Percentiles rank a stretch among this genome's conserved stretches.
phyloP scores from a whole-genome alignment of 2,797 vertebrate genomes.

The Apogon hyalosoma region DNA sequence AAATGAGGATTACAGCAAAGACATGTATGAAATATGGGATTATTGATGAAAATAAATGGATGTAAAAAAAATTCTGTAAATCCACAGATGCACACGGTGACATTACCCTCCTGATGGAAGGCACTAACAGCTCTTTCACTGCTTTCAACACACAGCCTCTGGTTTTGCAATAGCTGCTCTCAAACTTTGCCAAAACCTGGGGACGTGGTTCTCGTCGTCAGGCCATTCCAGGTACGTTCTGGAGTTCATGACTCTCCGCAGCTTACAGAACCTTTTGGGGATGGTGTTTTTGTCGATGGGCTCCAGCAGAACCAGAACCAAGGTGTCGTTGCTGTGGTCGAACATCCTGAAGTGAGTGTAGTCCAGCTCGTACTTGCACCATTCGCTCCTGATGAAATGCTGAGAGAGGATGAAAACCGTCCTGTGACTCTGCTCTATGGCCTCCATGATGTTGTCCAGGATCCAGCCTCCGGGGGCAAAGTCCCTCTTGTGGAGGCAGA shows the following conservation, averaged over 20 bases:
- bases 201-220: slow-evolving; percentile 43
- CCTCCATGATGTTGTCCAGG: slow-evolving; percentile 88
- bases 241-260: slow-evolving; percentile 85
- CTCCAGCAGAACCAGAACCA: slow-evolving; percentile 84
- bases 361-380: slow-evolving; percentile 89
- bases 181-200: slow-evolving; percentile 49
- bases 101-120: too few relatives aligned
- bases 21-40: too few relatives aligned
- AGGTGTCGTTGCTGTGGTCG: slow-evolving; percentile 80
- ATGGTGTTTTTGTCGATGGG: slow-evolving; percentile 79
- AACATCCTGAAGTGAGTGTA: slow-evolving; percentile 89
- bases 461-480: slow-evolving; percentile 88
- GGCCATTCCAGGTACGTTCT: slow-evolving; percentile 88
- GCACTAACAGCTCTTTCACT: too few relatives aligned
- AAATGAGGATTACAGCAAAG: too few relatives aligned
- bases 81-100: too few relatives aligned
- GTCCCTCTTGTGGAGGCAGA: slow-evolving; percentile 88
- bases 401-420: slow-evolving; percentile 86
- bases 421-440: slow-evolving; percentile 86
- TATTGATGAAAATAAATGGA: too few relatives aligned
- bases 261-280: slow-evolving; percentile 85
- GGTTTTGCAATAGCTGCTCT: slow-evolving; percentile 26
- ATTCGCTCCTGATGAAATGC: slow-evolving; percentile 87
- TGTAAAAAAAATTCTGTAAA: too few relatives aligned
- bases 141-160: not conserved